Conservation (phyloP, 2,797 vertebrate genomes). For the Thaleichthys pacificus region DNA sequence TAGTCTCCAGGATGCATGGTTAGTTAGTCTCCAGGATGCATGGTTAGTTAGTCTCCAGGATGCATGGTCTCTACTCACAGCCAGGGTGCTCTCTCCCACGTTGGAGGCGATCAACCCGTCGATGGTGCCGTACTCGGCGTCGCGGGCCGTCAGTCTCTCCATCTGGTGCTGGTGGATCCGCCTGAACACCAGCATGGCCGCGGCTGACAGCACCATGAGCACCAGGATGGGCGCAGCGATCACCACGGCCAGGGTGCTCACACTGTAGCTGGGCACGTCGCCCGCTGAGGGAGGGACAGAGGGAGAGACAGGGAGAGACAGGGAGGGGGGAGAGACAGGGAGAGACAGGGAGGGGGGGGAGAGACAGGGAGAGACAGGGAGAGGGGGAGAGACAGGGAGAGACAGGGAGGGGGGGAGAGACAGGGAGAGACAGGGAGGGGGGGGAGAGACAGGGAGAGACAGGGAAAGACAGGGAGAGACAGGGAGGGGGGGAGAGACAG, state of each 20-base stretch:
- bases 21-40: too few species aligned
- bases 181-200: slow-evolving; percentile 84
- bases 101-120: slow-evolving; percentile 98
- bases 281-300: slow-evolving; percentile 57
- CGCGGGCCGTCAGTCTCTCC: slow-evolving; percentile 88
- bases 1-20: too few species aligned
- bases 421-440: not conserved
- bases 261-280: slow-evolving; percentile 80
- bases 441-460: too few species aligned
- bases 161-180: slow-evolving; percentile 89
- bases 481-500: too few species aligned
- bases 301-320: not conserved
- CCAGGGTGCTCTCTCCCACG: slow-evolving; percentile 95
- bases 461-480: not conserved
- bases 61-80: slow-evolving; percentile 78
- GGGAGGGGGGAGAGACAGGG: not conserved
- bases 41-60: too few species aligned
- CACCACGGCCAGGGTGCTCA: slow-evolving; percentile 83
- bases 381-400: not conserved
- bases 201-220: slow-evolving; percentile 81
- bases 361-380: not conserved
- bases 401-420: too few species aligned
- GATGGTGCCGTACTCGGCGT: slow-evolving; percentile 93
- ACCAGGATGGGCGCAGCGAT: slow-evolving; percentile 84
- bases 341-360: not conserved